Evolutionary conservation across 2,113 vertebrate species (phyloP).

Genomic region (Amphiprion percula): DNA sequence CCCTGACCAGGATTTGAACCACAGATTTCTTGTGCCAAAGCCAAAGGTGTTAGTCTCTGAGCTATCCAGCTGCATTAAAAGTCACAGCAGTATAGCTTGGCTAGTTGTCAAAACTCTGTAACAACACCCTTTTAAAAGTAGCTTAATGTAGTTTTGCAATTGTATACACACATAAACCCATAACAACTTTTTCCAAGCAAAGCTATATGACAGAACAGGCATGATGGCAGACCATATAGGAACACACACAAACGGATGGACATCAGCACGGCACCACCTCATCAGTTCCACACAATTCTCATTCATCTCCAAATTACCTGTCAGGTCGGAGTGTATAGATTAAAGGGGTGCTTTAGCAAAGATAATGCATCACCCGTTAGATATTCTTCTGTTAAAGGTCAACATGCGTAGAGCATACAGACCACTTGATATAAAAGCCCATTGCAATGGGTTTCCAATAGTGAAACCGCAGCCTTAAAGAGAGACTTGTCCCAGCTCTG

Average conservation of each 20-base stretch:
- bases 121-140: neutral
- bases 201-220: neutral
- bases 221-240: neutral
- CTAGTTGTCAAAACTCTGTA: neutral
- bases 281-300: neutral
- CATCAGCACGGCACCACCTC: neutral
- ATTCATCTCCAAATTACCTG: conserved; percentile 2
- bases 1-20: no score
- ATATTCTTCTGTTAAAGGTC: conserved; percentile 20
- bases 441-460: neutral
- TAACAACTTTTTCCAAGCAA: conserved; percentile 2
- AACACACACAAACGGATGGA: neutral
- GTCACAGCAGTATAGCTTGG: neutral
- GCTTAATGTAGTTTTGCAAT: neutral
- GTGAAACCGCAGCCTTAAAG: neutral
- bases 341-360: neutral
- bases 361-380: neutral
- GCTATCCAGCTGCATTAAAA: no score
- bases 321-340: conserved; percentile 1
- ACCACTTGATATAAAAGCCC: neutral
- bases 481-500: neutral
- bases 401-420: conserved; percentile 11
- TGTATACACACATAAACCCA: neutral
- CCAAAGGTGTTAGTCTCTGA: no score
- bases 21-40: no score